phyloP scores from a whole-genome alignment of 2,113 vertebrate genomes.

The Phaetusa simplex region DNA sequence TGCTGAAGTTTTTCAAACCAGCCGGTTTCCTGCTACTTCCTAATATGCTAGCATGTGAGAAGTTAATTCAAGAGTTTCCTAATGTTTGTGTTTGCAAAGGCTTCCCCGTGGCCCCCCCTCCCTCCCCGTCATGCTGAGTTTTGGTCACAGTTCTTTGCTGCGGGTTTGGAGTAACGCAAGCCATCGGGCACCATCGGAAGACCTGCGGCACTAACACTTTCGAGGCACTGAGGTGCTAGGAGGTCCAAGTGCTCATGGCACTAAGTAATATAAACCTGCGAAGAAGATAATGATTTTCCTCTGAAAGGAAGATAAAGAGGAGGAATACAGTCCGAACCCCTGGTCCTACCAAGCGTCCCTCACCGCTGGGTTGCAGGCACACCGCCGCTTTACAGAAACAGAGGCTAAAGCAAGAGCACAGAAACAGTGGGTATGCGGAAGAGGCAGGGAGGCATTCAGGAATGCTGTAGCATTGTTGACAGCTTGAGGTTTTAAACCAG shows the following conservation, averaged over 20 bases:
- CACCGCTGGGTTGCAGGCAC: accelerated
- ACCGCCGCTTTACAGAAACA: neutral
- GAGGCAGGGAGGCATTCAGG: neutral
- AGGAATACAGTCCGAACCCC: neutral
- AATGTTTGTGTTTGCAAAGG: neutral
- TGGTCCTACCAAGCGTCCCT: neutral
- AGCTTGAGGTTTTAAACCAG: neutral
- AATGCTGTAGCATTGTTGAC: neutral
- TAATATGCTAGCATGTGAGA: neutral
- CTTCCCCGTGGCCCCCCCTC: neutral
- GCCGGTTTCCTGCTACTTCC: neutral
- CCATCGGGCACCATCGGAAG: accelerated
- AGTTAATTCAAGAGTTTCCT: neutral
- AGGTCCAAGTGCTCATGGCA: neutral
- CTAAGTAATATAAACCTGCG: neutral
- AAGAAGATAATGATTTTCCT: neutral
- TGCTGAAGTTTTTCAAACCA: neutral
- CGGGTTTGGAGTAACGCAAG: accelerated
- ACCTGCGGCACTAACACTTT: neutral
- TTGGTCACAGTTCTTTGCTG: neutral
- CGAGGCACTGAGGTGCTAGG: neutral
- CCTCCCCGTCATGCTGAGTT: neutral
- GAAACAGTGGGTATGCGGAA: neutral
- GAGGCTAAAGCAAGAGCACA: neutral
- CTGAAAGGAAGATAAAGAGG: neutral